These are phyloP conservation scores for Clitarchus hookeri DNA, from an alignment of 2,888 invertebrate species.

Conservation along the genomic window DNA sequence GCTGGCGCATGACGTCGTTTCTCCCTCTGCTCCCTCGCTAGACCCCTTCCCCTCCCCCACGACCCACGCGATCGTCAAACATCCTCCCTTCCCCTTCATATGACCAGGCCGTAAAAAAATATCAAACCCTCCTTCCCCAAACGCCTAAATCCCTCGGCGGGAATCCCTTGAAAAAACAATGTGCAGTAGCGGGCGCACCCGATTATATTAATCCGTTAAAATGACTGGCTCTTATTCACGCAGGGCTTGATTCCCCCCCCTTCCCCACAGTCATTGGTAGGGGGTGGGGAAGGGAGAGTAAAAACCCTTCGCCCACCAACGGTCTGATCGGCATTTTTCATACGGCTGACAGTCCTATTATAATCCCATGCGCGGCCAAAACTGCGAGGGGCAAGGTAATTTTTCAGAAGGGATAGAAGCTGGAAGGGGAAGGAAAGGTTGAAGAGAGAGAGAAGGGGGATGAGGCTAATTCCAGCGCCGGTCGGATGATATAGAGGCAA, in stretches of 20 bases:
- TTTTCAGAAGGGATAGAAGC: neutral
- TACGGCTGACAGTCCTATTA: conserved; percentile 14
- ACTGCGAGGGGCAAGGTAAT: neutral
- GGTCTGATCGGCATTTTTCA: conserved; percentile 14
- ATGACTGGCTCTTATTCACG: conserved; percentile 10
- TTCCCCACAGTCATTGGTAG: neutral
- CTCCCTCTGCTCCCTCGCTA: neutral
- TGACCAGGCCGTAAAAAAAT: neutral
- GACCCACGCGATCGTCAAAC: neutral
- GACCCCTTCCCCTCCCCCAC: too few relatives aligned
- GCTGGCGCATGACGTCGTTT: neutral
- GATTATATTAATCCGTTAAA: conserved; percentile 10
- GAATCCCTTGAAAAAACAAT: conserved; percentile 2
- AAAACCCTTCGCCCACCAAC: neutral
- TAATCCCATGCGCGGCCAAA: conserved; percentile 1
- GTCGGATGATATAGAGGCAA: conserved; percentile 14
- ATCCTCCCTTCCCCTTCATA: neutral
- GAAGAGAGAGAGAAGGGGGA: conserved; percentile 28
- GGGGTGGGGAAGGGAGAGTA: neutral
- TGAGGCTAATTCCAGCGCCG: conserved; percentile 7
- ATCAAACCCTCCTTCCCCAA: neutral
- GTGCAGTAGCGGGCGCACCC: neutral
- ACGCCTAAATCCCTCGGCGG: neutral
- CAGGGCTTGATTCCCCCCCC: neutral
- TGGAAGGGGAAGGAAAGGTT: neutral